Base-by-base conservation (phyloP, 1,140 invertebrate genomes). In the Pseudobourletiella spinata region DNA sequence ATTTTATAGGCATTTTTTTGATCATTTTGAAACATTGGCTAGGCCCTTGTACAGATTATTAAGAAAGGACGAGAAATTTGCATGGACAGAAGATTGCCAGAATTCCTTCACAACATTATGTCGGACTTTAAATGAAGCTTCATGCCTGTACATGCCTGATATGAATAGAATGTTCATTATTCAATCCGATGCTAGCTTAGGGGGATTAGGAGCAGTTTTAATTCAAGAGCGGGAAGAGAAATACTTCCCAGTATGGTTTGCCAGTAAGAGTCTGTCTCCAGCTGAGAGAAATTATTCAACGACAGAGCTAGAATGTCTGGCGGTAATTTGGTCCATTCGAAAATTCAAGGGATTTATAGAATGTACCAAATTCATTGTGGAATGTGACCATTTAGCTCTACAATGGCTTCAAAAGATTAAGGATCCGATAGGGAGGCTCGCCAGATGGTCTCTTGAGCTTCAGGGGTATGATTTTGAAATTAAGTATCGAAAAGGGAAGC, bases 301-400 rank as follows among this genome's bases (percentile, higher is more conserved):
- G 6, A 77, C 74, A 0, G 77, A 81, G 67, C 58, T 75, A 60
- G 78, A 82, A 74, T 67, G 78, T 44, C 63, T 82, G 24, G 79
- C 77, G 2, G 74, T 82, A 3, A 68, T 81, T 4, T 72, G 73
- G 73, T 73, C 72, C 0, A 67, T 80, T 1, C 61, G 76, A 48
- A 69, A 78, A 29, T 80, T 79, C 60, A 42, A 74, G 60, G 60
- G 43, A 8, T 79, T 74, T 68, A n/a, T 77, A 32, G 54, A 68
- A 16, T 57, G 58, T 28, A 64, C 26, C 18, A 30, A 64, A 22
- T 82, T 82, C 63, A 76, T 63, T 18, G 72, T 82, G 0, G 54
- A 75, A 8, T 81, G 77, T 1, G 79, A 82, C 64, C 76, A 82
- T 66, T 71, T 72, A 67, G 74, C 77, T 0, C 61, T 81, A 3